phyloP scores from a whole-genome alignment of 2,113 vertebrate species.

The Dolichotis patagonum region DNA sequence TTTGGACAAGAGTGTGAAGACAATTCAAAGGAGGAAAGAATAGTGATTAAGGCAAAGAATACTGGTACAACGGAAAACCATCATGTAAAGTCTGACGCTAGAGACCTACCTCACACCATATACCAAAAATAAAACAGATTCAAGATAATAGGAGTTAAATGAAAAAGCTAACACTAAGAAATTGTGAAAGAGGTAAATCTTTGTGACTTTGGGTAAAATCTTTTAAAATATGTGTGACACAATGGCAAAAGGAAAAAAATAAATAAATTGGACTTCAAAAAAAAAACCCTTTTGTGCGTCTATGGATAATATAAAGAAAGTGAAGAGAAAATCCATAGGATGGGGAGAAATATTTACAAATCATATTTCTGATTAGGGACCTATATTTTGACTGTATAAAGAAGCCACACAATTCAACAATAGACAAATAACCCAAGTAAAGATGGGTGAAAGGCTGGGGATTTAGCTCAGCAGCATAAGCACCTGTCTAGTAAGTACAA shows the following conservation, averaged over 20 bases:
- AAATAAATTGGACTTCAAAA: neutral
- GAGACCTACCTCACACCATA: neutral
- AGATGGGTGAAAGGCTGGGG: neutral
- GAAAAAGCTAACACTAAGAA: neutral
- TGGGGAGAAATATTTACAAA: neutral
- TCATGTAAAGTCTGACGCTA: neutral
- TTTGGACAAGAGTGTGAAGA: neutral
- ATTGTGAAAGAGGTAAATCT: neutral
- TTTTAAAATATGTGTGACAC: neutral
- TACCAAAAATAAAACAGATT: neutral
- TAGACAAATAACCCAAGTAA: neutral
- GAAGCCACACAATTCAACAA: neutral
- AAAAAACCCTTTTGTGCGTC: neutral
- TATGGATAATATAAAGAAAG: neutral
- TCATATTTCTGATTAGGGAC: neutral
- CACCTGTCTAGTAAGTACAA: no score
- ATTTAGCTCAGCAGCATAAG: no score
- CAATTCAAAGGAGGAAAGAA: neutral
- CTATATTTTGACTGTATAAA: neutral
- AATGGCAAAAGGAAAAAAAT: neutral
- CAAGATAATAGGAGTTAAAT: neutral
- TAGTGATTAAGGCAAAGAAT: neutral
- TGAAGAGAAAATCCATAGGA: neutral
- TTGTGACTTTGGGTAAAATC: neutral
- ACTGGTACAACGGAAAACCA: neutral